Evolutionary conservation across 2,797 vertebrate species (phyloP).

Genomic region (Chelonia mydas): DNA sequence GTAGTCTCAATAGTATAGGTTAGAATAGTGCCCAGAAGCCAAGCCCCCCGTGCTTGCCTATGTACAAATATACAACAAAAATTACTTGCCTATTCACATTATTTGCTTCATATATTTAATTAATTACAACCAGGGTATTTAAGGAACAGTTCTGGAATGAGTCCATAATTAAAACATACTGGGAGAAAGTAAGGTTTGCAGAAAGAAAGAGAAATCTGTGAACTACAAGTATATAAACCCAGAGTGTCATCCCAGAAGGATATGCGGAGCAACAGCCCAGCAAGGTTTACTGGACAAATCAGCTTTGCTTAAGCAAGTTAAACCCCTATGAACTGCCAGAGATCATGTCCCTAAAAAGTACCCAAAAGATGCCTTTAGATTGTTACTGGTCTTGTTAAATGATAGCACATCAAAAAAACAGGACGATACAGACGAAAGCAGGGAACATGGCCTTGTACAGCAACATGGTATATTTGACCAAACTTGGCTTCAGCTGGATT

Average conservation of each 20-base stretch:
- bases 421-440: neutral
- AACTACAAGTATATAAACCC: fast-evolving
- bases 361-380: neutral
- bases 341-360: neutral
- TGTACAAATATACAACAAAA: neutral
- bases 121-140: neutral
- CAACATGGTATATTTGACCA: conserved; percentile 14
- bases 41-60: neutral
- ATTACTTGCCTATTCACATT: neutral
- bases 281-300: neutral
- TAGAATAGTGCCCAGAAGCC: neutral
- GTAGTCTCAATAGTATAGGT: neutral
- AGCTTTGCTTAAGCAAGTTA: neutral
- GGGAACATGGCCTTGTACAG: neutral
- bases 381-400: neutral
- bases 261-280: neutral
- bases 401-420: neutral
- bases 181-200: neutral
- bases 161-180: neutral
- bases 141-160: neutral
- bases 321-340: fast-evolving
- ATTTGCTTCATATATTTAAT: neutral
- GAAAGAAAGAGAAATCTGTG: neutral
- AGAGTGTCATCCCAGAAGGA: neutral
- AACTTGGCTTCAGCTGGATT: neutral